These are phyloP conservation scores for Acanthosepion pharaonis DNA, from an alignment of 2,888 invertebrate species.

Conservation along the genomic window DNA sequence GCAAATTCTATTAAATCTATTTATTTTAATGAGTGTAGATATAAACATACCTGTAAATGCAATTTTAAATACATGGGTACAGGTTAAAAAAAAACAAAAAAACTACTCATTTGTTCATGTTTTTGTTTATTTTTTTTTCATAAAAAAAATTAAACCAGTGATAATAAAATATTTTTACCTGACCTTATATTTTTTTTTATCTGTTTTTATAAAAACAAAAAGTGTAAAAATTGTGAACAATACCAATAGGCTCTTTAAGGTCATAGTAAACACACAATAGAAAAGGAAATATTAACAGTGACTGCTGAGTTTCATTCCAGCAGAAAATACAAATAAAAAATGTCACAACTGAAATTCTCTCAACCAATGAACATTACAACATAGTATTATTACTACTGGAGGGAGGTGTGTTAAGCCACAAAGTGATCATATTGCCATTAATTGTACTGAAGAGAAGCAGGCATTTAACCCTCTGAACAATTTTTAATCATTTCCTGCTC, in stretches of 20 bases:
- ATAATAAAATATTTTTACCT: neutral
- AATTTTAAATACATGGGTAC: neutral
- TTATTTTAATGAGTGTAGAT: neutral
- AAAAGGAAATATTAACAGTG: neutral
- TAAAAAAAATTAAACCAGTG: neutral
- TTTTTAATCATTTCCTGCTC: neutral
- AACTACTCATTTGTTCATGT: neutral
- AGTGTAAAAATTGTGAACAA: neutral
- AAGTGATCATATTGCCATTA: neutral
- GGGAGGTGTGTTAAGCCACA: conserved; percentile 17
- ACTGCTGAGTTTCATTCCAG: no score
- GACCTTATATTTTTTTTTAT: neutral
- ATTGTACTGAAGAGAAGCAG: neutral
- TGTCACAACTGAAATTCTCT: no score
- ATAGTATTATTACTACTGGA: neutral
- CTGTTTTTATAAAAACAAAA: neutral
- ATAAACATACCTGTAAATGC: conserved; percentile 33
- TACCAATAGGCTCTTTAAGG: neutral
- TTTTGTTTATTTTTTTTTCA: no score
- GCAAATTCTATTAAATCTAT: neutral
- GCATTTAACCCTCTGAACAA: neutral
- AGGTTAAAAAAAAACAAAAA: neutral
- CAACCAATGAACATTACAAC: neutral
- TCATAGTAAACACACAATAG: neutral
- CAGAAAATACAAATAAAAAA: no score